Evolutionary conservation across 2,888 invertebrate genomes (phyloP).

Genomic region (Cremastinae sp.): DNA sequence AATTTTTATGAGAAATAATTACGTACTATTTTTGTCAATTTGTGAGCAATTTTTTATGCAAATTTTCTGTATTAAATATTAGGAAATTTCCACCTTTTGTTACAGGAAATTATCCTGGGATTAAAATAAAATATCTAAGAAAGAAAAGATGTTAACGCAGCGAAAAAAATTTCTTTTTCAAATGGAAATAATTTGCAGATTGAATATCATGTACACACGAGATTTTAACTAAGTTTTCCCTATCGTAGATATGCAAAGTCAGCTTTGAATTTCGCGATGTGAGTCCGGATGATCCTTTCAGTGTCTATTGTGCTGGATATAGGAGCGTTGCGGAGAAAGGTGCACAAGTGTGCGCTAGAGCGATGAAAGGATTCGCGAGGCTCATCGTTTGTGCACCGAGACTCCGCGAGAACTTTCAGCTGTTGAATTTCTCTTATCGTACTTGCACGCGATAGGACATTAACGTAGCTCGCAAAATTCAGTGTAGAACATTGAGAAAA

Average conservation of each 20-base stretch:
- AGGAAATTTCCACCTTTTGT: too few relatives aligned
- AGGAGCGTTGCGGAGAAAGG: slow-evolving; percentile 18
- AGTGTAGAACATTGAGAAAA: not conserved
- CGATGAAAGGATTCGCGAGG: slow-evolving; percentile 31
- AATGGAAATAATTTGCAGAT: too few relatives aligned
- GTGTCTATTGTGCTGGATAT: not conserved
- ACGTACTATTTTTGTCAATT: too few relatives aligned
- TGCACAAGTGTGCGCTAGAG: slow-evolving; percentile 4
- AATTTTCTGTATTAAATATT: too few relatives aligned
- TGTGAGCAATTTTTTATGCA: too few relatives aligned
- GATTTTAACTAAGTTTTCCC: too few relatives aligned
- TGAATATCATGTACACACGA: too few relatives aligned
- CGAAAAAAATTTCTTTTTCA: too few relatives aligned
- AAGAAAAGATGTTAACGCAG: too few relatives aligned
- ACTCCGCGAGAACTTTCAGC: slow-evolving; percentile 45
- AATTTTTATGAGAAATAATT: too few relatives aligned
- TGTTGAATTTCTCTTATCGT: slow-evolving; percentile 50
- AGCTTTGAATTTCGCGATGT: not conserved
- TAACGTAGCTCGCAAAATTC: not conserved
- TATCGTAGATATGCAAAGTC: not conserved
- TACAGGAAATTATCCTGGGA: too few relatives aligned
- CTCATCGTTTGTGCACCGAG: slow-evolving; percentile 21
- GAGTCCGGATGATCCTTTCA: not conserved
- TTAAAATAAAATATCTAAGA: too few relatives aligned
- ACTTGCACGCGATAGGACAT: slow-evolving; percentile 10